Evolutionary conservation across 2,113 vertebrate genomes (phyloP).

Genomic region (Neodon shergylaensis): DNA sequence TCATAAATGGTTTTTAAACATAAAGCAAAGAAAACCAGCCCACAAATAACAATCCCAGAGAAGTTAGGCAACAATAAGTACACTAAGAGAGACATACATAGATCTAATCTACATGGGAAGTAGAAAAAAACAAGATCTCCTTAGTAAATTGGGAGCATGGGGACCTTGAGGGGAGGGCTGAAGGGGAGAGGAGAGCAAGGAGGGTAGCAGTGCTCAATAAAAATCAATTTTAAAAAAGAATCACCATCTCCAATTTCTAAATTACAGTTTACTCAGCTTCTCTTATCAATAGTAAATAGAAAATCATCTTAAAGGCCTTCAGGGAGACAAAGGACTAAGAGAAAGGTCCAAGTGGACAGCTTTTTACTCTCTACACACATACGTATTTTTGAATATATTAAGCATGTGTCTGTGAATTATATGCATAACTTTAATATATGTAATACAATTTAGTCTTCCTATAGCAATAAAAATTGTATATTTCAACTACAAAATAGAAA

Average conservation of each 20-base stretch:
- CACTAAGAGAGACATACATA: too few species aligned
- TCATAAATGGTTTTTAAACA: too few species aligned
- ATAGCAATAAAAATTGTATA: slow-evolving; percentile 42
- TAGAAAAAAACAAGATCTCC: too few species aligned
- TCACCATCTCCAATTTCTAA: slow-evolving; percentile 21
- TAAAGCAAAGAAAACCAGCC: too few species aligned
- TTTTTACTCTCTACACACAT: not conserved
- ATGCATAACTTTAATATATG: slow-evolving; percentile 25
- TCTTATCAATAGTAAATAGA: not conserved
- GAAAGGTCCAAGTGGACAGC: not conserved
- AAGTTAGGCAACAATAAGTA: too few species aligned
- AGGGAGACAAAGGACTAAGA: not conserved
- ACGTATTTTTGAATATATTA: not conserved
- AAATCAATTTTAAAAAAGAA: not conserved
- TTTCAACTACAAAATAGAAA: slow-evolving; percentile 50
- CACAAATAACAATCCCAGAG: too few species aligned
- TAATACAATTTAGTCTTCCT: slow-evolving; percentile 13
- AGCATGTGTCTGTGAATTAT: not conserved
- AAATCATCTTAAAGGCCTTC: slow-evolving; percentile 1
- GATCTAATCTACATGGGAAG: too few species aligned
- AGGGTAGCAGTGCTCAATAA: too few species aligned
- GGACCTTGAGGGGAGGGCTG: too few species aligned
- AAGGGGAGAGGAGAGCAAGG: too few species aligned
- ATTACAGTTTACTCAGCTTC: not conserved
- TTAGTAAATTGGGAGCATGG: too few species aligned